Evolutionary conservation across 2,797 vertebrate species (phyloP).

Genomic region (Odontamblyopus lacepedii): DNA sequence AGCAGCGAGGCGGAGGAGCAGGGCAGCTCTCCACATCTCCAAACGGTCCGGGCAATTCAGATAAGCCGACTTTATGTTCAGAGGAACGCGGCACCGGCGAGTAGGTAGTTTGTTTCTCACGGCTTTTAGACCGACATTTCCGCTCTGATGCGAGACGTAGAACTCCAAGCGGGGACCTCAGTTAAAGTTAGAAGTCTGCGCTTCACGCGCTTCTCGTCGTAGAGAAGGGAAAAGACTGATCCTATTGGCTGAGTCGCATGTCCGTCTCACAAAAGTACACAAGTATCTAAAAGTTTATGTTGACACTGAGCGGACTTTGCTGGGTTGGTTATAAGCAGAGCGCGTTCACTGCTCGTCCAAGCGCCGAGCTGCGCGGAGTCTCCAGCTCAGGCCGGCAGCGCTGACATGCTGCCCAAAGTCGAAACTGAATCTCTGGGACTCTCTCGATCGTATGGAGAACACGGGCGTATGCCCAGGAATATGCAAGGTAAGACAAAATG

Average conservation of each 20-base stretch:
- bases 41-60: constrained; percentile 69
- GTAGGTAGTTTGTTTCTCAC: constrained; percentile 44
- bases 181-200: constrained; percentile 46
- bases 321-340: constrained; percentile 33
- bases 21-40: constrained; percentile 78
- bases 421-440: constrained; percentile 94
- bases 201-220: constrained; percentile 30
- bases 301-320: constrained; percentile 30
- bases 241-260: constrained; percentile 38
- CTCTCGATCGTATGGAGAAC: constrained; percentile 94
- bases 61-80: constrained; percentile 66
- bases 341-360: constrained; percentile 63
- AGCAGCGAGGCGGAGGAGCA: constrained; percentile 77
- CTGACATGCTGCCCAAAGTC: constrained; percentile 99
- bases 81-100: constrained; percentile 63
- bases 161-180: constrained; percentile 46
- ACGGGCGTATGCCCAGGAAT: constrained; percentile 93
- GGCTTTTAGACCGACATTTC: constrained; percentile 65
- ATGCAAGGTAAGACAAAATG: constrained; percentile 90
- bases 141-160: constrained; percentile 46
- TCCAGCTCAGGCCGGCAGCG: constrained; percentile 80
- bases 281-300: constrained; percentile 13
- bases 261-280: constrained; percentile 12
- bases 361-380: constrained; percentile 77
- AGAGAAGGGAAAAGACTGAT: constrained; percentile 33